phyloP scores from a whole-genome alignment of 2,888 invertebrate species.

The Melieria omissa region DNA sequence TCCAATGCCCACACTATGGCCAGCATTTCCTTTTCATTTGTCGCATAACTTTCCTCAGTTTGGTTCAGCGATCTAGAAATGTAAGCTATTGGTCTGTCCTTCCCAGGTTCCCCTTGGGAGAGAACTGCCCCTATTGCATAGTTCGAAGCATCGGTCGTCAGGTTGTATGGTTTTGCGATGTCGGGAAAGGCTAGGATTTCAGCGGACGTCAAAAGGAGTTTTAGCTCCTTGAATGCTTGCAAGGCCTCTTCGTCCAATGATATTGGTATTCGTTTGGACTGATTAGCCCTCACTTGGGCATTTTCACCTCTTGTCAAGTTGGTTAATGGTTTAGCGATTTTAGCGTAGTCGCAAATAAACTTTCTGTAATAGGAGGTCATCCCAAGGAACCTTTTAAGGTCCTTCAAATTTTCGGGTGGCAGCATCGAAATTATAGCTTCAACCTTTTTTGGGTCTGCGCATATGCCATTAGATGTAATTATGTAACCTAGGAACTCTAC shows the following conservation, averaged over 20 bases:
- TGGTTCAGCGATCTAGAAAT: constrained; percentile 17
- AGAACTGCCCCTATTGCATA: constrained; percentile 19
- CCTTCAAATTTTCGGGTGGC: constrained; percentile 36
- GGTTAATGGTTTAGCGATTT: constrained; percentile 40
- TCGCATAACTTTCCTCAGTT: neutral
- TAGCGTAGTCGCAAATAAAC: constrained; percentile 40
- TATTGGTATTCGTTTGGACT: constrained; percentile 34
- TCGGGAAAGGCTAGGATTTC: constrained; percentile 34
- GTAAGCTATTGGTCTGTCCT: constrained; percentile 13
- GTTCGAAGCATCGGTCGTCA: constrained; percentile 29
- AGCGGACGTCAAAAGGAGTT: constrained; percentile 29
- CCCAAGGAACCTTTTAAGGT: constrained; percentile 38
- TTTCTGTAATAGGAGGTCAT: constrained; percentile 40
- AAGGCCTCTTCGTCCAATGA: constrained; percentile 16
- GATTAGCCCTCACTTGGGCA: constrained; percentile 29
- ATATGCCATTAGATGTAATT: constrained; percentile 20
- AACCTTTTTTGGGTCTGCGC: constrained; percentile 13
- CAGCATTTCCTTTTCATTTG: no score
- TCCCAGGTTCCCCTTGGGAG: constrained; percentile 5
- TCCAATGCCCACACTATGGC: no score
- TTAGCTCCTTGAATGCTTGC: constrained; percentile 32
- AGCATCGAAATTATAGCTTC: constrained; percentile 22
- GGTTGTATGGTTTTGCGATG: constrained; percentile 28
- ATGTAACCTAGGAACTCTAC: constrained; percentile 39
- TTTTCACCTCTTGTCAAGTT: constrained; percentile 39